Percentiles rank a stretch among this genome's conserved stretches.
These are phyloP conservation scores for Porites lobata DNA, from an alignment of 92 coral and sea anemone genomes.

Conservation along the genomic window DNA sequence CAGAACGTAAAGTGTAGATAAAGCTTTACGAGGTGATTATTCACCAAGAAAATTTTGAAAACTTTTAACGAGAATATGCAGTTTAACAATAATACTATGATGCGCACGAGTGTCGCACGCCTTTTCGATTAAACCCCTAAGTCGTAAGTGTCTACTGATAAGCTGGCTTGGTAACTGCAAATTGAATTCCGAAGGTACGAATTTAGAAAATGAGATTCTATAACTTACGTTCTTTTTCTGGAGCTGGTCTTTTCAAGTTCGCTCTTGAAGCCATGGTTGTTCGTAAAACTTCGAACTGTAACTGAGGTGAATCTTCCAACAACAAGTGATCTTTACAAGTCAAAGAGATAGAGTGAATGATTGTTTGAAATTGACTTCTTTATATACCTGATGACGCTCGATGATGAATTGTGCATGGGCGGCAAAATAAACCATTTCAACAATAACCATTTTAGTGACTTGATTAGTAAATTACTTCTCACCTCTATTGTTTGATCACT, in stretches of 20 bases:
- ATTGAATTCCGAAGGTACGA: too few relatives aligned
- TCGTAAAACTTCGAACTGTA: neutral
- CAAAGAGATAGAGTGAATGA: neutral
- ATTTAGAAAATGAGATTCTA: too few relatives aligned
- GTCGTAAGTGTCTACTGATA: too few relatives aligned
- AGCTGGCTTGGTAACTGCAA: too few relatives aligned
- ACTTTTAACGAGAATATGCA: too few relatives aligned
- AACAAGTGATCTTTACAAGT: neutral
- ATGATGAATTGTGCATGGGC: neutral
- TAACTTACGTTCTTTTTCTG: slow-evolving; percentile 15
- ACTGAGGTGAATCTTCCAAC: neutral
- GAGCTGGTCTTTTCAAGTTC: slow-evolving; percentile 8
- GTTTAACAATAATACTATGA: too few relatives aligned
- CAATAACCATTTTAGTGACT: neutral
- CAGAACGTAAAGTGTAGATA: too few relatives aligned
- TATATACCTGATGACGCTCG: neutral
- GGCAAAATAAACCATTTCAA: neutral
- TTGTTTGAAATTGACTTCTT: neutral
- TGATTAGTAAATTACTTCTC: neutral
- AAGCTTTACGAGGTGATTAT: too few relatives aligned
- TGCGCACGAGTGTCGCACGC: neutral
- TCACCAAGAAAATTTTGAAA: too few relatives aligned
- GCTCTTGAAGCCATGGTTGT: neutral
- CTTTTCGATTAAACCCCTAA: neutral
- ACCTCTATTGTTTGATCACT: neutral